Evolutionary conservation across 2,113 vertebrate genomes (phyloP), one percentile per base, ranked within the genome.

Genomic region (Caretta caretta): DNA sequence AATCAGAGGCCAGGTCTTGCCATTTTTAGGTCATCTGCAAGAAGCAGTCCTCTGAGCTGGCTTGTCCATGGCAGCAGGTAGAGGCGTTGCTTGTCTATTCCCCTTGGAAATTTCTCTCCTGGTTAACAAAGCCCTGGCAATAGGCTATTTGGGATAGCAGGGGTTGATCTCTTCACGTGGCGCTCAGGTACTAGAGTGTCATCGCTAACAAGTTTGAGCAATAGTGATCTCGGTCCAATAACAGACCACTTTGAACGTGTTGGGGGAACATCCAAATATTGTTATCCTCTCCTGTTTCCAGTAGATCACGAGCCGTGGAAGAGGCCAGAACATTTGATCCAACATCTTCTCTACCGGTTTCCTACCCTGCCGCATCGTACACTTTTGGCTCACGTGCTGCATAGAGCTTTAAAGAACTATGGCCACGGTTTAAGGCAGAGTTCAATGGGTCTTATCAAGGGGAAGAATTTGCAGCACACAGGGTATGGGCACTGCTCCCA

Each of bases 11-110:
- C 38, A n/a, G 8, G 19, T 72, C 35, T 72, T 38, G 35, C 35
- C 65, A 16, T 24, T 69, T 62, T 46, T 46, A 46, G 42, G 24
- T 48, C 4, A 10, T 5, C 49, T 57, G 72, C 87, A 92, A 83
- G 85, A 82, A 96, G 9, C 62, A 1, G 2, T 0, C 79, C 94
- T 88, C 3, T 19, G 88, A 84, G 10, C 10, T n/a, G 0, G 38
- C 27, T 81, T 24, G 80, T 25, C 57, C 3, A 0, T 1, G 2
- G 53, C 51, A 2, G 51, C 10, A 72, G 79, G 54, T 5, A 79
- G 78, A 93, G 86, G 76, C 24, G 2, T 78, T 48, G 25, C 24
- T 46, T 78, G 46, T 11, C 42, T 46, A 27, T 46, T 48, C 25
- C 46, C 22, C 13, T 78, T 14, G 42, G 42, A 48, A 78, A 29